Base-by-base conservation (phyloP, 2,888 invertebrate genomes). In the Eurytoma adleriae region DNA sequence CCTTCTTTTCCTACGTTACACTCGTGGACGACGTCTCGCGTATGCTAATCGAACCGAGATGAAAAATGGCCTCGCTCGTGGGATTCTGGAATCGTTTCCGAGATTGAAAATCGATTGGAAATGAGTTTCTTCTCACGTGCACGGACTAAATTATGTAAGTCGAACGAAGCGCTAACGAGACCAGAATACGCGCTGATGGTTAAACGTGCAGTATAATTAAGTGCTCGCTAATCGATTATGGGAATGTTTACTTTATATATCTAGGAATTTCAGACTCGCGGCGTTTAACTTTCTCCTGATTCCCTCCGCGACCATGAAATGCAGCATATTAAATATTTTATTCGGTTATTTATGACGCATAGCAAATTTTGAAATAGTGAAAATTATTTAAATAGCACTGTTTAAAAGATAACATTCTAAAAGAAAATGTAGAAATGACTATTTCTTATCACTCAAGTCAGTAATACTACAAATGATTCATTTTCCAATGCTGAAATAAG, bases 281-380 rank as follows among this genome's bases (percentile, higher is more conserved):
- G n/a, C 24, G 1, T 16, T 3, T 59, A 67, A 74, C 74, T 74
- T 79, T 79, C 79, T 79, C 74, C 16, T 54, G n/a, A 48, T 61
- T 52, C 7, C 61, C 27, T 2, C 56, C 14, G 66, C 18, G 61
- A 54, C 66, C 78, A 30, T 78, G 67, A 67, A 67, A 67, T 72
- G 10, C 10, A 0, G 59, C 18, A 50, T 57, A 14, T 27, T 50
- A 20, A 24, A 57, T 18, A 66, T 48, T n/a, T 12, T 40, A 16
- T 3, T 2, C 12, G 3, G n/a, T 18, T 2, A 3, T n/a, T 40
- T 48, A 24, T 24, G 24, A 10, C 10, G 40, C 40, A 10, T 1
- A 10, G 40, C 40, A 10, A 10, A 40, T 40, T 40, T 10, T 40
- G 40, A 40, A 40, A 40, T 7, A 7, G 40, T 40, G 40, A 40